Evolutionary conservation across 2,888 invertebrate genomes (phyloP).

Genomic region (Melanostoma mellinum): DNA sequence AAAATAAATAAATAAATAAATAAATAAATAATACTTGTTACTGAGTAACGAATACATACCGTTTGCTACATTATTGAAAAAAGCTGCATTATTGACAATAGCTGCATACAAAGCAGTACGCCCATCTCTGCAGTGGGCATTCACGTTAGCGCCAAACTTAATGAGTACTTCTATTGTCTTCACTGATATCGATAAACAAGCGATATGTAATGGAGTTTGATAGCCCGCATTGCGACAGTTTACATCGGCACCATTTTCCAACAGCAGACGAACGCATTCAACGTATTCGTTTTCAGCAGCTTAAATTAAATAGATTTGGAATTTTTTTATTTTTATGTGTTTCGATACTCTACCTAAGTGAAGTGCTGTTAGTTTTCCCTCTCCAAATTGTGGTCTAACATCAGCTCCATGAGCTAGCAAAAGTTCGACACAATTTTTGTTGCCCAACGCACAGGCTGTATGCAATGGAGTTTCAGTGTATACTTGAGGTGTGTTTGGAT

Average conservation of each 20-base stretch:
- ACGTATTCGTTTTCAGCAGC: constrained; percentile 94
- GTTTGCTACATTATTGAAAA: too few relatives aligned
- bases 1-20: too few relatives aligned
- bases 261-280: constrained; percentile 88
- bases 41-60: too few relatives aligned
- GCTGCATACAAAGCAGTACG: constrained; percentile 91
- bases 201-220: constrained; percentile 93
- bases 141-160: constrained; percentile 85
- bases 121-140: constrained; percentile 88
- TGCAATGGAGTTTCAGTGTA: constrained; percentile 93
- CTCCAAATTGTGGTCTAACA: constrained; percentile 88
- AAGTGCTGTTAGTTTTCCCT: constrained; percentile 89
- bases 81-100: too few relatives aligned
- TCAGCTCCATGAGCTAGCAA: constrained; percentile 91
- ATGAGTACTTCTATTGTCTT: constrained; percentile 90
- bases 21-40: too few relatives aligned
- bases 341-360: constrained; percentile 84
- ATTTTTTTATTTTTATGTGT: background rate
- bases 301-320: constrained; percentile 13
- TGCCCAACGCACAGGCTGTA: constrained; percentile 90
- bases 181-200: constrained; percentile 90
- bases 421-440: constrained; percentile 87
- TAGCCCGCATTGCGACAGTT: constrained; percentile 88
- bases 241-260: constrained; percentile 90
- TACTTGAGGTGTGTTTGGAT: constrained; percentile 92